These are phyloP conservation scores for Arbacia lixula DNA, from an alignment of 53 echinoderm and acorn worm genomes.

Conservation along the genomic window DNA sequence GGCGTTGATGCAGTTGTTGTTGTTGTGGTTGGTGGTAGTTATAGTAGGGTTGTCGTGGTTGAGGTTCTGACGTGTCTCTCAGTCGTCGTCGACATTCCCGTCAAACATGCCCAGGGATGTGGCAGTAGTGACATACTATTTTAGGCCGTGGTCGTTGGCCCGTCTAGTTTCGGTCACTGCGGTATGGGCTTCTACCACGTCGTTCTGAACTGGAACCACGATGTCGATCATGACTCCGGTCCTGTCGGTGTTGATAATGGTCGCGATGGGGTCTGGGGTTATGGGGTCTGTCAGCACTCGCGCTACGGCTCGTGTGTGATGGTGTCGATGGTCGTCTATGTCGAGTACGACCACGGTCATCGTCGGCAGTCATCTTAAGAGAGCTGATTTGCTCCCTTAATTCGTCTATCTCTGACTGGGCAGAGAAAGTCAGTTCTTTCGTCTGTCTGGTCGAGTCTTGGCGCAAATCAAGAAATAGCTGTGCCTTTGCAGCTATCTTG, in stretches of 20 bases:
- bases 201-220: too few relatives aligned
- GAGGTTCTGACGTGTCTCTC: neutral
- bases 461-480: neutral
- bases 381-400: conserved; percentile 1
- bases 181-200: too few relatives aligned
- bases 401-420: conserved; percentile 1
- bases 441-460: neutral
- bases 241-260: neutral
- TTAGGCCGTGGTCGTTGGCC: neutral
- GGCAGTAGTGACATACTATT: neutral
- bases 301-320: neutral
- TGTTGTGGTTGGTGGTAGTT: neutral
- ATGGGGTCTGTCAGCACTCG: too few relatives aligned
- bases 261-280: neutral
- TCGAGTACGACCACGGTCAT: neutral
- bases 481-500: conserved; percentile 20
- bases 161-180: neutral
- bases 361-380: neutral
- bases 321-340: conserved; percentile 16
- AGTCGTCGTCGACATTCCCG: neutral
- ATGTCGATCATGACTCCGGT: neutral
- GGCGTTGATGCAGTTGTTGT: neutral
- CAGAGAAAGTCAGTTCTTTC: conserved; percentile 17
- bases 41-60: neutral
- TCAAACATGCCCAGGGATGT: neutral